phyloP scores from a whole-genome alignment of 2,113 vertebrate genomes.

The Lanius collurio region DNA sequence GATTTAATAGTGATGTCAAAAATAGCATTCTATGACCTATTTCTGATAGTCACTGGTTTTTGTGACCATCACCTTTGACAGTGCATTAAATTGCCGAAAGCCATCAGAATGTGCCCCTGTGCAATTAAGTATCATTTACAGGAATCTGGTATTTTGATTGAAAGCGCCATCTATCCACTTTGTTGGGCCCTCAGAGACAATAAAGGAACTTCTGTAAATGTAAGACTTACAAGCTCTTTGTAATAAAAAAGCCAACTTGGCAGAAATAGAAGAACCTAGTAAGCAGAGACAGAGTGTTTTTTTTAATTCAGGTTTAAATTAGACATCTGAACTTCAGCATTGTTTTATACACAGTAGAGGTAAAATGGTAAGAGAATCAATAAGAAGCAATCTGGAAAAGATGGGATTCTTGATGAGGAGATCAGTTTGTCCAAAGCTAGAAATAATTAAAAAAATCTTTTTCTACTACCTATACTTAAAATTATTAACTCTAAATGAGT shows the following conservation, averaged over 20 bases:
- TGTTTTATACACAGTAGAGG: background rate
- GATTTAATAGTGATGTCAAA: conserved; percentile 5
- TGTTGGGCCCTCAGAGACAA: background rate
- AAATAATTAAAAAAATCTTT: background rate
- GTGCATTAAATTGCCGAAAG: background rate
- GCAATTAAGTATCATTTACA: background rate
- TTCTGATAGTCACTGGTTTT: background rate
- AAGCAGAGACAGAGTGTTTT: background rate
- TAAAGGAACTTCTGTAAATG: background rate
- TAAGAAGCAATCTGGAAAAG: background rate
- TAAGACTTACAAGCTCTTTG: background rate
- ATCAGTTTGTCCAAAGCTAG: background rate
- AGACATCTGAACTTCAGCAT: background rate
- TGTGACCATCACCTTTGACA: background rate
- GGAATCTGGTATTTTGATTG: background rate
- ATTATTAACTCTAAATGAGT: background rate
- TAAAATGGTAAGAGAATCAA: background rate
- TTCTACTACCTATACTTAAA: background rate
- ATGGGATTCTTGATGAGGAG: background rate
- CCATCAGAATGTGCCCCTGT: background rate
- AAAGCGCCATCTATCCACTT: background rate
- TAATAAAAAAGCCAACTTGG: background rate
- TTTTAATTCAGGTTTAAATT: background rate
- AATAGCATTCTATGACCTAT: background rate
- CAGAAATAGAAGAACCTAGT: background rate